Evolutionary conservation across 2,113 vertebrate species (phyloP).

Genomic region (Columba janthina): DNA sequence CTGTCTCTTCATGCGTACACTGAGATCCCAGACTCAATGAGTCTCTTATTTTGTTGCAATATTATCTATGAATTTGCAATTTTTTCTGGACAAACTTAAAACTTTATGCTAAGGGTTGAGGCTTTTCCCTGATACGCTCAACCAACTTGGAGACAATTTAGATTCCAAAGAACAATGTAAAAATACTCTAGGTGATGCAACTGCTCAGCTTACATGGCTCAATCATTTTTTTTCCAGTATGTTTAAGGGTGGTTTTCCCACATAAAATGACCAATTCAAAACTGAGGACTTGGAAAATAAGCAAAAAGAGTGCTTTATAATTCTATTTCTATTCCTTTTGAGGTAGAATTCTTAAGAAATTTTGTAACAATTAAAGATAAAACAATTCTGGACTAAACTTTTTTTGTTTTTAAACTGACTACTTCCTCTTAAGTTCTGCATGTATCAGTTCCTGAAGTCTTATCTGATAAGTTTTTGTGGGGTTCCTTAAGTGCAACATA

Average conservation of each 20-base stretch:
- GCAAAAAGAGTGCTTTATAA: not conserved
- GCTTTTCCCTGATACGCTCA: not conserved
- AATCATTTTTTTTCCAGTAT: not conserved
- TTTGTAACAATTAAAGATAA: not conserved
- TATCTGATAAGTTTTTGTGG: not conserved
- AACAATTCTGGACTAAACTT: not conserved
- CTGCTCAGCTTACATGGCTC: not conserved
- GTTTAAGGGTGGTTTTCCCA: not conserved
- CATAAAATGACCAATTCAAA: not conserved
- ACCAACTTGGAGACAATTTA: not conserved
- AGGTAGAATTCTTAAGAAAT: not conserved
- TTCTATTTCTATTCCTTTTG: not conserved
- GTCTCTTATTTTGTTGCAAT: too few relatives aligned
- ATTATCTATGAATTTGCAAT: not conserved
- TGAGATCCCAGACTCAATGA: fast-evolving
- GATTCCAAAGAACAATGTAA: not conserved
- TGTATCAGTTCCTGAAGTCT: not conserved
- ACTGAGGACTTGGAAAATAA: not conserved
- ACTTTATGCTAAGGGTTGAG: not conserved
- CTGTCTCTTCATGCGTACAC: not conserved
- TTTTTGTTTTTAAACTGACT: not conserved
- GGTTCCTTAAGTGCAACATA: not conserved
- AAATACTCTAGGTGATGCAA: not conserved
- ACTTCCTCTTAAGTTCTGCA: not conserved
- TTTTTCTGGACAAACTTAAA: not conserved